These are phyloP conservation scores for Vombatus ursinus DNA, from an alignment of 2,113 vertebrate species.

Conservation along the genomic window DNA sequence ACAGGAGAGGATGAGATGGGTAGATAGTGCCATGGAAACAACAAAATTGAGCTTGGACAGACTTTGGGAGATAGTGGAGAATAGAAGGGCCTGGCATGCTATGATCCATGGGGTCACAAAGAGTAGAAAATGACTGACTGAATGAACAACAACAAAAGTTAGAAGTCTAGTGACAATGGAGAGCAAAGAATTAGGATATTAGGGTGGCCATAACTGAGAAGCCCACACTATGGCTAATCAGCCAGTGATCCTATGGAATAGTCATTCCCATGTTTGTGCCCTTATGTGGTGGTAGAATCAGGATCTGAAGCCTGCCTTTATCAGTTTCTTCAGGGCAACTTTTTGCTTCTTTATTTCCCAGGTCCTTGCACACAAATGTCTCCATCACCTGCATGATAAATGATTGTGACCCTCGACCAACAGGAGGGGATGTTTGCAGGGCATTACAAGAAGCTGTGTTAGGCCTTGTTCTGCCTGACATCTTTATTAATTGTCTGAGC, in stretches of 20 bases:
- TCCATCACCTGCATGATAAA: conserved; percentile 29
- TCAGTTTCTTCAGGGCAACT: background rate
- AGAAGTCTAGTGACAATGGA: background rate
- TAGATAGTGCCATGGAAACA: too few relatives aligned
- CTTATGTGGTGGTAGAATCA: background rate
- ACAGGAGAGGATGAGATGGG: too few relatives aligned
- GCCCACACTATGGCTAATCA: background rate
- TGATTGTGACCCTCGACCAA: background rate
- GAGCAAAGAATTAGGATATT: background rate
- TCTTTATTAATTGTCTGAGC: conserved; percentile 74
- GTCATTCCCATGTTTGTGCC: background rate
- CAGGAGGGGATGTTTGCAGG: conserved; percentile 41
- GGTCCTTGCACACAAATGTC: background rate
- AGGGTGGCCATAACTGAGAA: background rate
- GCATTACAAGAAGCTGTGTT: conserved; percentile 37
- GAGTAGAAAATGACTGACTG: too few relatives aligned
- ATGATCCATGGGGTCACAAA: too few relatives aligned
- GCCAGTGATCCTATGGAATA: background rate
- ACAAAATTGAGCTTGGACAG: background rate
- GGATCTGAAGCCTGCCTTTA: background rate
- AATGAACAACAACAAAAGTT: too few relatives aligned
- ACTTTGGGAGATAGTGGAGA: background rate
- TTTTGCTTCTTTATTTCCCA: background rate
- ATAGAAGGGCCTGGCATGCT: background rate
- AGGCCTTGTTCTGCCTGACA: conserved; percentile 68